Evolutionary conservation across 2,113 vertebrate species (phyloP), one percentile per base, ranked within the genome.

Genomic region (Hippoglossus stenolepis): DNA sequence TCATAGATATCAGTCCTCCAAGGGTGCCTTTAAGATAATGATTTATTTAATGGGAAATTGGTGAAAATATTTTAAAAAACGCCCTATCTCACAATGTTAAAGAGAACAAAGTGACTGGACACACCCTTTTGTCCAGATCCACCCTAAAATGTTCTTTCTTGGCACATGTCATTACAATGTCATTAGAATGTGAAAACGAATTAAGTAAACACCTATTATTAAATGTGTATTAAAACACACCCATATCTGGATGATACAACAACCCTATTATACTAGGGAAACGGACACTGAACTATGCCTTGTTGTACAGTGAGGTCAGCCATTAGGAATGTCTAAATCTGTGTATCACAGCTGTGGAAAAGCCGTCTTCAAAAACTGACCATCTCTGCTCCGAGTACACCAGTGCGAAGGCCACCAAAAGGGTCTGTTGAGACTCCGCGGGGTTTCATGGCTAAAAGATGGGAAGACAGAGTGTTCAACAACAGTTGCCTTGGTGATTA

Each of bases 401-500:
- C 2, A 26, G 68, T 6, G 23, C 74, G 65, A 76, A 35, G 23
- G 65, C 75, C 77, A 83, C 14, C 8, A 12, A 70, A 70, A 60
- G 84, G 43, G 78, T 71, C 72, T 65, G 65, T 15, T 53, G 73
- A 54, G 65, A 68, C 77, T 73, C 57, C 28, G 28, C 54, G 31
- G 31, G 26, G 35, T 64, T 69, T 70, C 47, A 65, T 17, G 59
- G 65, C 72, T 67, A 53, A 78, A 53, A 85, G 45, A 83, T 67
- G 56, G 79, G 38, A 54, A 84, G 74, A 75, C 63, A 66, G 45
- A 23, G 47, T 40, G 31, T 59, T 85, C 38, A 82, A 79, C 43
- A 79, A 77, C 59, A 71, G 74, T 69, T 73, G 73, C 75, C 81
- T 12, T 31, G 64, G 61, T 85, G 77, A 85, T 76, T 89, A 65